These are phyloP conservation scores for Rhynchophorus ferrugineus DNA, from an alignment of 1,140 invertebrate genomes.

Conservation along the genomic window DNA sequence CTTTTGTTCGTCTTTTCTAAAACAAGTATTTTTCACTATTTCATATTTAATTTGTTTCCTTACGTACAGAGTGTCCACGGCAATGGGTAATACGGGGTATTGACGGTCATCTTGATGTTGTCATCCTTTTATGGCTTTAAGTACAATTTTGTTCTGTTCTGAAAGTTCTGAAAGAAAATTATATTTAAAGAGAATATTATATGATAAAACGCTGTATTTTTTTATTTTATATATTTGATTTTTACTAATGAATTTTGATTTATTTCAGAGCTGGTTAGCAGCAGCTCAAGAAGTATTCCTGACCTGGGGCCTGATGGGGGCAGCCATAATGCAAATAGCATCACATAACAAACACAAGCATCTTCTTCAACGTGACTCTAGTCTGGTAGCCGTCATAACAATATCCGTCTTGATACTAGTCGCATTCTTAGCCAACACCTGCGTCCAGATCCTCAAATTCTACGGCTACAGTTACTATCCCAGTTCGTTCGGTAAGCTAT, in stretches of 20 bases:
- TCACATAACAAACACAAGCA: conserved; percentile 64
- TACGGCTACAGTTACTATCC: conserved; percentile 67
- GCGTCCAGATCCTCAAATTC: conserved; percentile 63
- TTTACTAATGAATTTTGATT: conserved; percentile 15
- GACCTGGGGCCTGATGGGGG: conserved; percentile 82
- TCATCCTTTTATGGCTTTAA: no score
- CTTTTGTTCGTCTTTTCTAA: no score
- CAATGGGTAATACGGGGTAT: no score
- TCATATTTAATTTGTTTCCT: no score
- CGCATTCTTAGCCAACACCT: conserved; percentile 73
- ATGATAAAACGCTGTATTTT: no score
- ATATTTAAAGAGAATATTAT: no score
- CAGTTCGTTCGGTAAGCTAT: conserved; percentile 73
- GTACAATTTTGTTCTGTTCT: no score
- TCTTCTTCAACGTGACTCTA: conserved; percentile 69
- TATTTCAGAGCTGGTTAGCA: conserved; percentile 70
- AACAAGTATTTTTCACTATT: no score
- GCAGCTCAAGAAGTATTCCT: conserved; percentile 82
- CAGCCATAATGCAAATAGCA: conserved; percentile 74
- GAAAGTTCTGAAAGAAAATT: no score
- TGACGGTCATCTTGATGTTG: no score
- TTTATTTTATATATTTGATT: no score
- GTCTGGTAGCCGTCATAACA: conserved; percentile 70
- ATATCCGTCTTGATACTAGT: conserved; percentile 63
- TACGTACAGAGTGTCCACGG: no score